Conservation (phyloP, 2,888 invertebrate genomes). For the Villa cingulata region DNA sequence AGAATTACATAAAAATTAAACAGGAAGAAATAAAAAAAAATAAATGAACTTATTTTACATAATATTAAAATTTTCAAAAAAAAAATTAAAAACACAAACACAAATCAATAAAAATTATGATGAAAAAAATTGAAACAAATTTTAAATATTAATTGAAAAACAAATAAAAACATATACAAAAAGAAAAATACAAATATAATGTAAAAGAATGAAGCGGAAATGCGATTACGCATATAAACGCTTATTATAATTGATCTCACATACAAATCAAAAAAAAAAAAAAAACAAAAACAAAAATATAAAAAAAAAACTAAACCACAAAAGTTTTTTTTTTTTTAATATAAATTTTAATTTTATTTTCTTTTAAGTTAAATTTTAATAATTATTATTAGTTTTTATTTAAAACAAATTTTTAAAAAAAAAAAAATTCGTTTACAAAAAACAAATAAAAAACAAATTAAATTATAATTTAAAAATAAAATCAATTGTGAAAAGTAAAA, state of each 20-base stretch:
- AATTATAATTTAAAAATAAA: constrained; percentile 2
- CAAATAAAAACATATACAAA: background rate
- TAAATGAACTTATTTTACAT: no score
- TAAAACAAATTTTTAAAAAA: constrained; percentile 4
- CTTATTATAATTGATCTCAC: constrained; percentile 10
- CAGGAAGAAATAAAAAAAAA: no score
- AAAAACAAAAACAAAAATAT: no score
- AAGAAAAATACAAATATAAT: background rate
- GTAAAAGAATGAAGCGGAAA: background rate
- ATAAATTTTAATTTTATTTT: constrained; percentile 3
- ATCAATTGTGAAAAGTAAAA: background rate
- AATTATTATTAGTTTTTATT: background rate
- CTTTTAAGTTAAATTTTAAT: constrained; percentile 5
- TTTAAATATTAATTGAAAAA: background rate
- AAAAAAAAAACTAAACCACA: no score
- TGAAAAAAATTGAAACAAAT: no score
- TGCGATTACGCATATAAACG: constrained; percentile 1
- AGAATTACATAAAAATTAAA: no score
- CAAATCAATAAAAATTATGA: no score
- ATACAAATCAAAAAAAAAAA: background rate
- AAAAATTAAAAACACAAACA: no score
- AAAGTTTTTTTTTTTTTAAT: constrained; percentile 2
- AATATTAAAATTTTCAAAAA: no score
- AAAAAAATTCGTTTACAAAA: background rate
- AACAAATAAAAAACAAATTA: no score